phyloP scores from a whole-genome alignment of 2,113 vertebrate genomes.

The Tamias sibiricus region DNA sequence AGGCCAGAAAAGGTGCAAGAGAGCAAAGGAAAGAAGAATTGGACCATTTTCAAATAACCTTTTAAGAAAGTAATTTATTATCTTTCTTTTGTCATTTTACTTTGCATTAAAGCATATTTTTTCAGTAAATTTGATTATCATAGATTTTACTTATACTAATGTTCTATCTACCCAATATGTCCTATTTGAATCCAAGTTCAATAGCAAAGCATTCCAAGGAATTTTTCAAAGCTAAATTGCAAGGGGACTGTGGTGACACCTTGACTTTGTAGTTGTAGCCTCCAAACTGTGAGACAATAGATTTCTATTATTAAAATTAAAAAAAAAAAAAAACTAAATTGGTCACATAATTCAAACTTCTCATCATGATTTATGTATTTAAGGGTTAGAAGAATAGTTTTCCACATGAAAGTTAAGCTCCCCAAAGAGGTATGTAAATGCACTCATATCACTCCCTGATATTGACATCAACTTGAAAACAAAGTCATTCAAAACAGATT shows the following conservation, averaged over 20 bases:
- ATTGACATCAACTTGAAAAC: background rate
- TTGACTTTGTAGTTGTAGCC: too few species aligned
- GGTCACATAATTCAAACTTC: background rate
- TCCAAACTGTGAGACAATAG: too few species aligned
- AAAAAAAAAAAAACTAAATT: too few species aligned
- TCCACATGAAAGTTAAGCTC: background rate
- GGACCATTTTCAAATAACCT: background rate
- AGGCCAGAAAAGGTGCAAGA: background rate
- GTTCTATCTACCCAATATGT: background rate
- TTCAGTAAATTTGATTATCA: slow-evolving; percentile 1
- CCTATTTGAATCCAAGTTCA: slow-evolving; percentile 40
- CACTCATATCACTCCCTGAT: background rate
- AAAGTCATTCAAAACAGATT: background rate
- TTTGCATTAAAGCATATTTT: background rate
- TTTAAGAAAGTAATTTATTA: background rate
- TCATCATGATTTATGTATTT: slow-evolving; percentile 13
- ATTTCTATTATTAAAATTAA: too few species aligned
- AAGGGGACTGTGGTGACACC: background rate
- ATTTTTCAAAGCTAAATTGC: slow-evolving; percentile 45
- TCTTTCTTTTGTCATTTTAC: slow-evolving; percentile 10
- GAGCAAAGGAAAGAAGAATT: slow-evolving; percentile 4
- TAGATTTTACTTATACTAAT: background rate
- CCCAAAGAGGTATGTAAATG: background rate
- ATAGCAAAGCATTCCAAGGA: slow-evolving; percentile 24
- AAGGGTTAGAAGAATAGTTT: slow-evolving; percentile 17